Evolutionary conservation across 92 coral and sea anemone species (phyloP), one percentile per base, ranked within the genome.

Genomic region (Anthopleura xanthogrammica): DNA sequence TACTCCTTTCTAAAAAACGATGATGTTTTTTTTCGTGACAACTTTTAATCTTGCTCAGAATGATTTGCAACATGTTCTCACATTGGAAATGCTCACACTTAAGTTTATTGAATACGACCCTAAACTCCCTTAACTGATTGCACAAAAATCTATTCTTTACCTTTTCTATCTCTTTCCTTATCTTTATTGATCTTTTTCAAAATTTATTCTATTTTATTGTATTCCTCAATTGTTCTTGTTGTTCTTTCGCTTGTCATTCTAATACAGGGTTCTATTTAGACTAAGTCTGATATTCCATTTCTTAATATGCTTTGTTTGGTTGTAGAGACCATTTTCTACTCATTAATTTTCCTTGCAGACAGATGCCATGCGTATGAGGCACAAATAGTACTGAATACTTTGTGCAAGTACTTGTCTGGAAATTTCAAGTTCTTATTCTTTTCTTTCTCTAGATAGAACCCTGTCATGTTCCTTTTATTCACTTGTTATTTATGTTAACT

Each of bases 401-500:
- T 60, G 68, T 60, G 68, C 24, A 60, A 4, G 24, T 17, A n/a
- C 68, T 5, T 5, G 24, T 60, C 24, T 62, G 36, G 64, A 62
- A 20, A 20, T 62, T 23, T 6, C 11, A 62, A 20, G 70, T 20
- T 20, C 23, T 62, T 62, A 2, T 62, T 20, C 23, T 23, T 62
- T 62, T 22, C 39, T 13, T 80, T 17, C 6, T 42, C 83, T 64
- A 65, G 83, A 80, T 80, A 80, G 83, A 64, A 80, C 83, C 83
- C 83, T 60, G 64, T 79, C 12, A 20, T 10, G 19, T 14, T 20
- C 9, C 22, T 20, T 62, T 8, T 29, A 62, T 20, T 20, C 19
- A 5, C 29, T 6, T 1, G 20, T n/a, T 62, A 12, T 62, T 62
- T 20, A 22, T 62, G 14, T 62, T 62, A 17, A n/a, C 36, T 62